A percentile compares a stretch with the other conserved stretches of the same genome.
These are phyloP conservation scores for Conopomorpha cramerella DNA, from an alignment of 1,140 invertebrate genomes.

Conservation along the genomic window DNA sequence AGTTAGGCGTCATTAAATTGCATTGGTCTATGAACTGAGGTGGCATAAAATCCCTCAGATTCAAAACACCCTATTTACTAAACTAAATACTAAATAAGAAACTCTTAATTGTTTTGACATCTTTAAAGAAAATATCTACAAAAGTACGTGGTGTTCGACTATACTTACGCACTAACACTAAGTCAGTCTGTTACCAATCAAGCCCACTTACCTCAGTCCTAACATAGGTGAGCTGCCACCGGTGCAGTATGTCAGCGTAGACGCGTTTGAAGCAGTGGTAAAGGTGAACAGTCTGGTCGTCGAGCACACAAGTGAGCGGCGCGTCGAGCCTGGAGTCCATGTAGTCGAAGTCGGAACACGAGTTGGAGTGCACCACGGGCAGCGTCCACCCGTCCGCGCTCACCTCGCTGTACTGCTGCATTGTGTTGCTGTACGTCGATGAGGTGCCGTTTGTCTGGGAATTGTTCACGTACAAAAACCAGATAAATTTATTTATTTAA, in stretches of 20 bases:
- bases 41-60: no score
- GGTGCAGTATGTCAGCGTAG: constrained; percentile 88
- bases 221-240: constrained; percentile 79
- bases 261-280: constrained; percentile 87
- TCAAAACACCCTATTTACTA: no score
- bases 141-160: not conserved
- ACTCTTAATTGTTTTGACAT: no score
- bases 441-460: constrained; percentile 67
- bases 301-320: constrained; percentile 27
- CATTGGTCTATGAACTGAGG: no score
- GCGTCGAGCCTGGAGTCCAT: constrained; percentile 40
- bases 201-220: constrained; percentile 66
- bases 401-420: constrained; percentile 78
- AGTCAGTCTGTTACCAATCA: not conserved
- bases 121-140: no score
- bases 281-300: constrained; percentile 56
- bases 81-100: no score
- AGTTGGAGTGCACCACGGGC: constrained; percentile 72
- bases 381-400: constrained; percentile 78
- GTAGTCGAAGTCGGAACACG: constrained; percentile 80
- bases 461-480: no score
- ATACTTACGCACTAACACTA: not conserved
- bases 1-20: no score
- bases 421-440: constrained; percentile 92
- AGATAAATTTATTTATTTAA: no score